Conservation (phyloP, 92 coral and sea anemone species). For the Montipora capitata region DNA sequence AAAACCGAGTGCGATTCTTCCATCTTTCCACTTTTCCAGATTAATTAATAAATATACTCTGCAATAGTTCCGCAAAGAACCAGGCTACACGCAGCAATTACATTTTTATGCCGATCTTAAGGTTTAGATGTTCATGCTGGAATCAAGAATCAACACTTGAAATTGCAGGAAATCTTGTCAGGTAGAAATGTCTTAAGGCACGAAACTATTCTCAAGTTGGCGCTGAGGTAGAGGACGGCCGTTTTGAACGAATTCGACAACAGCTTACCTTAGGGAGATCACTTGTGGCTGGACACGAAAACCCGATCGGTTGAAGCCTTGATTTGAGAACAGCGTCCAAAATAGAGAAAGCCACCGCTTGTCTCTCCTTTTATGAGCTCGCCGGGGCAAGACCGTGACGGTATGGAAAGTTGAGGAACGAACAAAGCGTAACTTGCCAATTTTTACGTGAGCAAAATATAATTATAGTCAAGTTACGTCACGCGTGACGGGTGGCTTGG, state of each 20-base stretch:
- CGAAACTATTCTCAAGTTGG: not conserved
- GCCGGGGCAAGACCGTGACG: conserved; percentile 9
- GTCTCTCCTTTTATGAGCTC: conserved; percentile 1
- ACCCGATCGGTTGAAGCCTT: conserved; percentile 18
- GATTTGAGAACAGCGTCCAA: not conserved
- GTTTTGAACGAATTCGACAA: conserved; percentile 3
- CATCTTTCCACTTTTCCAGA: conserved; percentile 5
- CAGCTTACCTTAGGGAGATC: conserved; percentile 10
- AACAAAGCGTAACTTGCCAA: no score
- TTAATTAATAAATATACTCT: not conserved
- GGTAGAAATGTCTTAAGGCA: not conserved
- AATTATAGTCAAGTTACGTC: no score
- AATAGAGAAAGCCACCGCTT: not conserved
- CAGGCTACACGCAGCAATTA: conserved; percentile 6
- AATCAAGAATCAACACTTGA: conserved; percentile 2
- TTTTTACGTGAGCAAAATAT: no score
- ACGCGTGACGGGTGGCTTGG: no score
- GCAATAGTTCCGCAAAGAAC: not conserved
- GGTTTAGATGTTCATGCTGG: not conserved
- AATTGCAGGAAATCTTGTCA: not conserved
- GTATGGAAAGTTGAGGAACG: not conserved
- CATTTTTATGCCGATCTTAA: conserved; percentile 1
- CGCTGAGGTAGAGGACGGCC: not conserved
- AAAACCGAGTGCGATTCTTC: not conserved
- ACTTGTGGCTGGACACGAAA: conserved; percentile 16